Conservation (phyloP, 1,140 invertebrate species). For the Leptinotarsa defecta region DNA sequence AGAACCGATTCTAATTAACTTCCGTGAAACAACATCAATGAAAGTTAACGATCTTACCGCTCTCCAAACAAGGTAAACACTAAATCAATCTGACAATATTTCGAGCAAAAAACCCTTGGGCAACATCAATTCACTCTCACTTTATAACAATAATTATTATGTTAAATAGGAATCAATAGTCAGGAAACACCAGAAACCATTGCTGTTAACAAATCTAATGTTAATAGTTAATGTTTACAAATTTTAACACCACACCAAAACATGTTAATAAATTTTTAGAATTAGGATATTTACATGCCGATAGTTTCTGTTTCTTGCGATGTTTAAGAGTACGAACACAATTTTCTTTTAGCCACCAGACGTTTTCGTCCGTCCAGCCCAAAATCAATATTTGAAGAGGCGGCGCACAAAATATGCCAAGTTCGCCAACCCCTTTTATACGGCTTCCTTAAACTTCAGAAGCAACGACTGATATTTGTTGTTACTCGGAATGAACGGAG, state of each 20-base stretch:
- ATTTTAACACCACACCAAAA: neutral
- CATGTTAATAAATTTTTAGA: conserved; percentile 5
- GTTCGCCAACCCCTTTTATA: conserved; percentile 18
- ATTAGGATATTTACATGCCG: conserved; percentile 36
- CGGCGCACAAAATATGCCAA: conserved; percentile 35
- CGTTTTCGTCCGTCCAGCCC: conserved; percentile 41
- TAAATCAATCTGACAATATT: neutral
- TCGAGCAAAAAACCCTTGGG: neutral
- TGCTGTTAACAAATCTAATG: neutral
- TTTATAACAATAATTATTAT: conserved; percentile 21
- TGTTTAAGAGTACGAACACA: conserved; percentile 26
- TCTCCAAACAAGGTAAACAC: conserved; percentile 2
- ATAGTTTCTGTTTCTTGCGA: conserved; percentile 22
- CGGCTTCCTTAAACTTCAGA: conserved; percentile 14
- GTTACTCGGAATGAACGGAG: neutral
- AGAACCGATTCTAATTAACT: neutral
- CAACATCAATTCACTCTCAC: conserved; percentile 21
- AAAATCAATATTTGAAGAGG: conserved; percentile 50
- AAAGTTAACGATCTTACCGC: neutral
- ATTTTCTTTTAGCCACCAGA: conserved; percentile 31
- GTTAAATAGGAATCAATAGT: conserved; percentile 28
- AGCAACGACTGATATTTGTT: neutral
- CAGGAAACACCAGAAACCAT: conserved; percentile 27
- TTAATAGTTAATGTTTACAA: neutral
- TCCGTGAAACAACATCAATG: conserved; percentile 7